Base-by-base conservation (phyloP, 1,140 invertebrate genomes). In the Panagrolaimus sp. region DNA sequence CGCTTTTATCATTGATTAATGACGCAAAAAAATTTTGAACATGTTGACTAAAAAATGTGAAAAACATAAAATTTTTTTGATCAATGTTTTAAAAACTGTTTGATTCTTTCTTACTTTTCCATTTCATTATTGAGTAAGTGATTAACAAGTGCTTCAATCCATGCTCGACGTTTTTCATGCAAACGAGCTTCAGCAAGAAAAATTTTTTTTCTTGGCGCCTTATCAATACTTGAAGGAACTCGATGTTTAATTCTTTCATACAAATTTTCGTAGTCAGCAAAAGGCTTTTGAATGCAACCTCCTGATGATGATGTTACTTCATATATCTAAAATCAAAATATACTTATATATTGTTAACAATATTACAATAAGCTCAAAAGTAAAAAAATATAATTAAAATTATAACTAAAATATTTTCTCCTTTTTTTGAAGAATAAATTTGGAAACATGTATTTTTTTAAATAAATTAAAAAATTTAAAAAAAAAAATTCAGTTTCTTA, bases 161-260 rank as follows among this genome's bases (percentile, higher is more conserved):
- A 81, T 5, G 67, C 46, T 32, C 69, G 72, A 52, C 79, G 64
- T 68, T 81, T 78, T 45, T 81, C 79, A 5, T 43, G 10, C 32
- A 82, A 65, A 65, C 77, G 78, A 9, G 43, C 46, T 15, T 81
- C 74, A 17, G 63, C 24, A 21, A 69, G 44, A 12, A 80, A 65
- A 17, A 81, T 74, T 43, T 65, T 71, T 70, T 76, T 76, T 52
- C 74, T 78, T 5, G 80, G 80, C 4, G 78, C 64, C 32, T 66
- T 43, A 26, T 69, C 69, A n/a, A 79, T n/a, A 38, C 43, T 68
- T 0, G 52, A 43, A 2, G 79, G 76, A 6, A 81, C 32, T n/a
- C 63, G 44, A 14, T 67, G 43, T 43, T 76, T 71, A 17, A 68
- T 43, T 44, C 68, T 28, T 26, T 77, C 76, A 52, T 75, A 77